Base-by-base conservation (phyloP, 2,113 vertebrate genomes). In the Pygoscelis antarcticus region DNA sequence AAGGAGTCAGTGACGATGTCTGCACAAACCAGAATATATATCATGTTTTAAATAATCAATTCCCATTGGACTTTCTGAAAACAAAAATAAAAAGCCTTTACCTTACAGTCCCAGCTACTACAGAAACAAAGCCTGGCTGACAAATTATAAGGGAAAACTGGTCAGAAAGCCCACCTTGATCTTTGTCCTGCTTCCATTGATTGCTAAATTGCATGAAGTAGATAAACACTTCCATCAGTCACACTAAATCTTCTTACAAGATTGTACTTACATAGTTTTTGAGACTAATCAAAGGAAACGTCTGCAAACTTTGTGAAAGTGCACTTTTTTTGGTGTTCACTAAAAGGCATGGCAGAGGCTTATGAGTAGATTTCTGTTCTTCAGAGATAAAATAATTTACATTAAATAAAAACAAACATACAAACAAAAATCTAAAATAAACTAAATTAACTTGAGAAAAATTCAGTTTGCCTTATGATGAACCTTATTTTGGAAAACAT, bases 351-450 rank as follows among this genome's bases (percentile, higher is more conserved):
- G 54, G 20, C 66, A 92, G 15, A 40, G 18, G 57, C 55, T 89
- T 93, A 25, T 3, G 16, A 69, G n/a, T 66, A 32, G 34, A 62
- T 27, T 95, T 93, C 34, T 83, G 76, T 54, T 95, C 75, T 87
- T 68, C 52, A 64, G 75, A 83, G 49, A 90, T 57, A 96, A 97
- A 96, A 93, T 86, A 78, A 52, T 80, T 90, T 88, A 65, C 19
- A 84, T 85, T 80, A 66, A 94, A 77, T 79, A 96, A 81, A 96
- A 94, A 49, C 71, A 70, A 79, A 65, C 14, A 46, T 29, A 32
- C 3, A 90, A 72, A 55, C 11, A 93, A 83, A 81, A 52, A 1
- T 26, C 29, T 93, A 60, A 94, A 93, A 72, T 26, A 66, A 88
- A 76, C 34, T 21, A 80, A 96, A 80, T 82, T 36, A 85, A 55